Conservation (phyloP, 2,113 vertebrate genomes). For the Calidris pugnax region DNA sequence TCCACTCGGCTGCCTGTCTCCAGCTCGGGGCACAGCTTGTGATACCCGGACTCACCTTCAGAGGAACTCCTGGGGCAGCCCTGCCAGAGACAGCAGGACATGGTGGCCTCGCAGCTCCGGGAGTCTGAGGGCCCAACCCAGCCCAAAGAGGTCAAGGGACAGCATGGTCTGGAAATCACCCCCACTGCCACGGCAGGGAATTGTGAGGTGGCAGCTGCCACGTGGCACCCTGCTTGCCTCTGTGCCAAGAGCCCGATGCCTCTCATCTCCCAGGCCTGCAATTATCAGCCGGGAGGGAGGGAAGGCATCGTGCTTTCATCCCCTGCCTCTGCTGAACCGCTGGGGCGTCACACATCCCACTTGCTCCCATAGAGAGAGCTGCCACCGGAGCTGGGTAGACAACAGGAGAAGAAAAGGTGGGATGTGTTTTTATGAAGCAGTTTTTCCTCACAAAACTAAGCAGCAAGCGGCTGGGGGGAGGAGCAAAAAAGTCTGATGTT, state of each 20-base stretch:
- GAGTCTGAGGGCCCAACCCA: neutral
- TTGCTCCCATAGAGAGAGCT: neutral
- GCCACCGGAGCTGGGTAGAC: neutral
- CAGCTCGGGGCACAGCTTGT: neutral
- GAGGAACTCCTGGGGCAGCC: neutral
- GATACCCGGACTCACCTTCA: neutral
- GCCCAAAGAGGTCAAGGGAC: neutral
- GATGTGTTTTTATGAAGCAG: neutral
- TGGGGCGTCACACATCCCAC: neutral
- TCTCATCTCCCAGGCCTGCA: neutral
- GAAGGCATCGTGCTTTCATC: neutral
- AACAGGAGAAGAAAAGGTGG: neutral
- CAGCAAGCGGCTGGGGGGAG: neutral
- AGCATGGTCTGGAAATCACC: neutral
- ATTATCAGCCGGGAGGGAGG: neutral
- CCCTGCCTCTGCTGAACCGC: neutral
- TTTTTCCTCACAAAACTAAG: neutral
- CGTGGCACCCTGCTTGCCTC: neutral
- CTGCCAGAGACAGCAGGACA: neutral
- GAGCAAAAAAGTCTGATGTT: neutral
- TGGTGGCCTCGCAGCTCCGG: fast-evolving
- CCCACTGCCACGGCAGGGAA: fast-evolving
- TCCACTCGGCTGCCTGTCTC: neutral
- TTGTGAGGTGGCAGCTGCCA: neutral
- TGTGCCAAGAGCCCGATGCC: fast-evolving